Percentiles rank a stretch among this genome's conserved stretches.
Conservation (phyloP, 2,888 invertebrate genomes). For the Arge pagana region DNA sequence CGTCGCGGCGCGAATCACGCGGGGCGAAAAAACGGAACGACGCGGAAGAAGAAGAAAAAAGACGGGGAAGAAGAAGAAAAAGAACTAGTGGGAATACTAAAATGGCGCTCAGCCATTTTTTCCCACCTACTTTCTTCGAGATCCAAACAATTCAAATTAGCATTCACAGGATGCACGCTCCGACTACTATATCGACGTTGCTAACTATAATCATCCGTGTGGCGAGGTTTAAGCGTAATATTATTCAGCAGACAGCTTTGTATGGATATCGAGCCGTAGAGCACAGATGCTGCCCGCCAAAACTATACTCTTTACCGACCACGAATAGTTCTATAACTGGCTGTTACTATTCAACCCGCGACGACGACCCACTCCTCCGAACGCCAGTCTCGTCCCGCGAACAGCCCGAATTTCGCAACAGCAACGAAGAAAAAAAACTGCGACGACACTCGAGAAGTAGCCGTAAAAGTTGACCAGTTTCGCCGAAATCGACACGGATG, state of each 20-base stretch:
- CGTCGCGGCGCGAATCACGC: not conserved
- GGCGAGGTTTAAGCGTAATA: conserved; percentile 56
- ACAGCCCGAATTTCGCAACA: not conserved
- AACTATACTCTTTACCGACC: too few relatives aligned
- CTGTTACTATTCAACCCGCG: not conserved
- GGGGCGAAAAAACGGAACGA: not conserved
- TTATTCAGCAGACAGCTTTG: conserved; percentile 58
- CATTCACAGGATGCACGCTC: conserved; percentile 59
- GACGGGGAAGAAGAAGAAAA: not conserved
- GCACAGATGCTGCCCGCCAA: conserved; percentile 51
- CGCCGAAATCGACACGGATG: too few relatives aligned
- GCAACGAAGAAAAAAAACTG: not conserved
- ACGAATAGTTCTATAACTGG: conserved; percentile 16
- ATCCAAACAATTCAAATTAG: conserved; percentile 44
- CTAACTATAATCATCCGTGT: conserved; percentile 57
- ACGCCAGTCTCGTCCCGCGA: too few relatives aligned
- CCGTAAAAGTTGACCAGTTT: too few relatives aligned
- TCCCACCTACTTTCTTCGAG: conserved; percentile 4
- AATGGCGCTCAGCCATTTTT: not conserved
- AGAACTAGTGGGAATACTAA: not conserved
- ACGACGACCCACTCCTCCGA: too few relatives aligned
- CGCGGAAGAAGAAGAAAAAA: not conserved
- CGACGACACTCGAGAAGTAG: not conserved
- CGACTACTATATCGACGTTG: conserved; percentile 59
- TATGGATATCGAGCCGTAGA: conserved; percentile 53